Percentiles rank a stretch among this genome's conserved stretches.
Evolutionary conservation across 2,797 vertebrate species (phyloP).

Genomic region (Enteromius afrohamiltoni): DNA sequence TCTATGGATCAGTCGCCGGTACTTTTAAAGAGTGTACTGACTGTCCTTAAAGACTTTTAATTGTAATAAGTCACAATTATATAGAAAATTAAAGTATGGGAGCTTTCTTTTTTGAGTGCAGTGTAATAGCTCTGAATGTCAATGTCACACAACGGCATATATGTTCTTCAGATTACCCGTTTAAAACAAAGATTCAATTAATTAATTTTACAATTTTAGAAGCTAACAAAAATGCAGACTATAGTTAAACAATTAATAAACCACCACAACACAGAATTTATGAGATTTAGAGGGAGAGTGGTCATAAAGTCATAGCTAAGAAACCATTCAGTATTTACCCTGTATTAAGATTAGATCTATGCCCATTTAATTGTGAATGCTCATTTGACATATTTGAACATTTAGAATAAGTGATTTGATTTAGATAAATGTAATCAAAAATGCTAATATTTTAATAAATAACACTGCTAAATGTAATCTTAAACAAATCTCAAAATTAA

Average conservation of each 20-base stretch:
- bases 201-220: background rate
- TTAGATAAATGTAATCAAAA: background rate
- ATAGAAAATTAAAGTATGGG: background rate
- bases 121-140: background rate
- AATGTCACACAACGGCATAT: background rate
- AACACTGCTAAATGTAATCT: background rate
- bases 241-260: background rate
- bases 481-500: background rate
- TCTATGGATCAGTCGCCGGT: background rate
- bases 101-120: background rate
- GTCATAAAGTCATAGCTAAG: background rate
- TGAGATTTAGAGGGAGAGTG: background rate
- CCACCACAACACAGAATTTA: background rate
- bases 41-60: background rate
- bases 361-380: background rate
- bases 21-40: conserved; percentile 1
- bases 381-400: background rate
- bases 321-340: conserved; percentile 1
- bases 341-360: background rate
- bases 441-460: background rate
- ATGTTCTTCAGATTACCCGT: background rate
- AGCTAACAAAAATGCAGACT: background rate
- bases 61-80: conserved; percentile 1
- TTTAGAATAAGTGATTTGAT: background rate
- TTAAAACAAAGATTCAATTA: background rate